Base-by-base conservation (phyloP, 2,797 vertebrate genomes). In the Eulemur rubriventer region DNA sequence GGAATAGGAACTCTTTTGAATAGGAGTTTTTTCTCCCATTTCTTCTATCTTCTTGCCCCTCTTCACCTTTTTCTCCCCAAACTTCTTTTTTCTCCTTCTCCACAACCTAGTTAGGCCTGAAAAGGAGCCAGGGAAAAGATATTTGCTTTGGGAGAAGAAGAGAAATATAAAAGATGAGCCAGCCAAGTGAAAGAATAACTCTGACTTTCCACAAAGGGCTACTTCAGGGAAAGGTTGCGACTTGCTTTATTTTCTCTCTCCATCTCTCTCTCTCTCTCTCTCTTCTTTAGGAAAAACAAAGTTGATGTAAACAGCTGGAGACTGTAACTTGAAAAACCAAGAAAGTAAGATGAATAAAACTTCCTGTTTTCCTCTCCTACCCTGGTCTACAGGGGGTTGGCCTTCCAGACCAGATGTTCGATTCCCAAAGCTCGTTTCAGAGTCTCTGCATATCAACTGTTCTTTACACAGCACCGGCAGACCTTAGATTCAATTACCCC, bases 221-320 rank as follows among this genome's bases (percentile, higher is more conserved):
- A 22, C 75, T 98, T 98, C 97, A 96, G 95, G 95, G 84, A 93
- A 97, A 97, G 72, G 79, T 4, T 61, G 59, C 38, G 43, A 84
- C 59, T 80, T 76, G 5, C 24, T 94, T 87, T 92, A 80, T 18
- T 59, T 52, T 75, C 28, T 55, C 18, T 75, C 50, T 38, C 20
- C 57, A 67, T 80, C 61, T 48, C 13, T 52, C 20, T 14, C 30
- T 63, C 43, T 28, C 69, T 41, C 67, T 78, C 88, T 87, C 59
- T 83, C 41, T 95, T 11, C 96, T 92, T 59, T 35, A 92, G 92
- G 91, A 94, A 97, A 98, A 97, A 93, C 41, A 97, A 97, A 95
- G 97, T 89, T 84, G 91, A 85, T 98, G 86, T 78, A 98, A 98
- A 97, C 98, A 99, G 98, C 97, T 98, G 98, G 98, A 98, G 97